Evolutionary conservation across 2,797 vertebrate genomes (phyloP), one percentile per base, ranked within the genome.

Genomic region (Trachops cirrhosus): DNA sequence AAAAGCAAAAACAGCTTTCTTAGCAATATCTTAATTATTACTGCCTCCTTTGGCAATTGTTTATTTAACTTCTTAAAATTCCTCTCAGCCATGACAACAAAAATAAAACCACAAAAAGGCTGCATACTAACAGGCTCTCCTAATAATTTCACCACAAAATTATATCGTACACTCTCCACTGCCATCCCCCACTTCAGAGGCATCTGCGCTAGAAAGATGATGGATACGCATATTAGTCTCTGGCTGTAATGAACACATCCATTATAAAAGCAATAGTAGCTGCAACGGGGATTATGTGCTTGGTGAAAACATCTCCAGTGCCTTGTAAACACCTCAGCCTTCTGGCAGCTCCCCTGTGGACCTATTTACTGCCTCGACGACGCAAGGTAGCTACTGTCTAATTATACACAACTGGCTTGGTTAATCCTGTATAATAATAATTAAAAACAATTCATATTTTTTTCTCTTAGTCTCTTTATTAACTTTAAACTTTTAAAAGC

Each of bases 261-360:
- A 97, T 98, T 98, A 98, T 96, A 97, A 97, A 97, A 97, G 98
- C 97, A 95, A 98, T 97, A 98, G 98, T 98, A 97, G 92, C 94
- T 93, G 97, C 97, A 98, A 91, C 24, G 59, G 96, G 96, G 98
- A 98, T 98, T 97, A 96, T 88, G 93, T 95, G 97, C 97, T 97
- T 97, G 59, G 95, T 96, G 97, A 96, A 96, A 97, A 96, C 96
- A 98, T 98, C 98, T 98, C 98, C 96, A 83, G 98, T 94, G 97
- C 94, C 98, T 98, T 98, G 98, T 98, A 98, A 98, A 98, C 98
- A 98, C 97, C 98, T 98, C 98, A 98, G 97, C 98, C 98, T 98
- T 98, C 98, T 98, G 98, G 97, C 97, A 97, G 94, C 86, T 95
- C 78, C 97, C 97, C 93, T 1, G 91, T 97, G 98, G 98, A 97